Evolutionary conservation across 2,113 vertebrate species (phyloP), one percentile per base, ranked within the genome.

Genomic region (Crotalus horridus): DNA sequence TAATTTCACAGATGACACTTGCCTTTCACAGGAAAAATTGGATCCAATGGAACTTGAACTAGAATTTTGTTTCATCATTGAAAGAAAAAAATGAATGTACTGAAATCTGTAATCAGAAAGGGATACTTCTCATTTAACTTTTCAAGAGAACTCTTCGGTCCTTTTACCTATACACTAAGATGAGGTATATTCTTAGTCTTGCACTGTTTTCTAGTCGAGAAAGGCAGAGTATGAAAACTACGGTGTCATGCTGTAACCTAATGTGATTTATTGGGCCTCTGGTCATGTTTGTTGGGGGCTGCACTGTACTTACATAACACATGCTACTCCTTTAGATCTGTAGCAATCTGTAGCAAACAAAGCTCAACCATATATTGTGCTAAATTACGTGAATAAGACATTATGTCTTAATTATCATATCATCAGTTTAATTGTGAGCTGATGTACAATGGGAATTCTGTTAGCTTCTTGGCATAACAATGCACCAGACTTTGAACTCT

Each of bases 41-140:
- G 46, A 94, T 56, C 33, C 56, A 54, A 55, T 33, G 39, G 90
- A 56, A 95, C 6, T 61, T 91, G 91, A 94, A 39, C 85, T 48
- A 58, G 11, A 9, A 0, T 26, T 0, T 0, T 64, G 46, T 29
- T 29, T 90, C 3, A 90, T 0, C 88, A 2, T 21, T 43, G 59
- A 89, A 91, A 39, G 56, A 93, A 92, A 58, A 93, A 95, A 95
- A 6, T 0, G 0, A 93, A 86, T 55, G 17, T 48, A 33, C 69
- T 39, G 69, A 39, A 23, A 85, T 2, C 6, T 88, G 85, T 55
- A 90, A 51, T 0, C 0, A 0, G 90, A 93, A 88, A 91, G 5
- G 20, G 86, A 89, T 21, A 0, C 0, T 89, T 0, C 0, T 58
- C 94, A 91, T 89, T 43, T 43, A 17, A 12, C 81, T 0, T 0